Evolutionary conservation across 2,113 vertebrate species (phyloP), one percentile per base, ranked within the genome.

Genomic region (Pelvicachromis taeniatus): DNA sequence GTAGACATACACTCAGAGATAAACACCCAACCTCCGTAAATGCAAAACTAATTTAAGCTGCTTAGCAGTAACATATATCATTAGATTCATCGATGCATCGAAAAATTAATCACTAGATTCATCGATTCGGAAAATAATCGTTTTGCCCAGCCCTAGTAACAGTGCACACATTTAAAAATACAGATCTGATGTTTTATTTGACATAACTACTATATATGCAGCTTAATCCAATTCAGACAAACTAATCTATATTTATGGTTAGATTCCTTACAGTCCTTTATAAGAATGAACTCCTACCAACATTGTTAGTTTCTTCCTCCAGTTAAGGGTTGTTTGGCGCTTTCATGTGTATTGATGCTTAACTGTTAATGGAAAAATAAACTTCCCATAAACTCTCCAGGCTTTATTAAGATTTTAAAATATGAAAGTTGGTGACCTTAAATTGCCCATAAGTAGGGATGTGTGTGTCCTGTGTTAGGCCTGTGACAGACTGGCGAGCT

Each of bases 391-490:
- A 70, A 45, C 21, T 26, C 21, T 2, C 12, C 2, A 26, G 63
- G 21, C 13, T 70, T 68, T 42, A 42, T 42, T 68, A 70, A 70
- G 38, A 16, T 48, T 16, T 16, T 16, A 16, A 40, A 42, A 42
- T 33, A 33, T 33, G 5, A 33, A 33, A 33, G 31, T 40, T 29
- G 29, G 29, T 4, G 4, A 29, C 29, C 4, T 4, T 29, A 29
- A 29, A 29, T 4, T 63, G 10, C 10, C 33, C 0, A 2, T 0
- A 13, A 38, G 10, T 63, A 38, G 38, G 2, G 38, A 2, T 63
- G 33, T 13, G 1, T 4, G 1, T 63, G 1, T 33, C 33, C 10
- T 63, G 19, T 63, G 59, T 38, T 63, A 38, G 33, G 33, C 59
- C 1, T 63, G 6, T 63, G 59, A 63, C 33, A 63, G 33, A 63